phyloP scores from a whole-genome alignment of 2,888 invertebrate genomes.

The Synanthedon myopaeformis region DNA sequence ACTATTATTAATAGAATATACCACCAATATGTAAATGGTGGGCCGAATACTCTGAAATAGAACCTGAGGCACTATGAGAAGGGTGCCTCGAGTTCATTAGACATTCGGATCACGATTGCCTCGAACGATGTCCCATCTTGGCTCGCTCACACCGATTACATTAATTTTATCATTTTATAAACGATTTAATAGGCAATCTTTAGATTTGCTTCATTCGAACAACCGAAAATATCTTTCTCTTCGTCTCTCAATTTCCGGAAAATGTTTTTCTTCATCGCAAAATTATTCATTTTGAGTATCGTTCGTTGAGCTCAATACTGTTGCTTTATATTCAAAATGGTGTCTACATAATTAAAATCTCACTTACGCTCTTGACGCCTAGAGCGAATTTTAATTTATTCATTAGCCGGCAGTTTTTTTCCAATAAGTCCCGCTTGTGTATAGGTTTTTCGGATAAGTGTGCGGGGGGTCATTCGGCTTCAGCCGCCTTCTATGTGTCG shows the following conservation, averaged over 20 bases:
- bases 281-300: slow-evolving; percentile 13
- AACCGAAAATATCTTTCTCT: slow-evolving; percentile 15
- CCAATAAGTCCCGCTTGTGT: slow-evolving; percentile 21
- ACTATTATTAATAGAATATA: too few relatives aligned
- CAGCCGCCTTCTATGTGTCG: slow-evolving; percentile 53
- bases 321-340: slow-evolving; percentile 21
- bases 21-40: slow-evolving; percentile 55
- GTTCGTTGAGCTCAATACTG: slow-evolving; percentile 26
- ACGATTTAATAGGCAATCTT: slow-evolving; percentile 63
- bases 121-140: slow-evolving; percentile 64
- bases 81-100: slow-evolving; percentile 43
- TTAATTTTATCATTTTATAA: slow-evolving; percentile 68
- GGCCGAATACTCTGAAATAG: slow-evolving; percentile 31
- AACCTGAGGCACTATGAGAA: slow-evolving; percentile 24
- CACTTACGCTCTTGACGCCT: slow-evolving; percentile 24
- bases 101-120: slow-evolving; percentile 61
- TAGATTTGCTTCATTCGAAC: slow-evolving; percentile 44
- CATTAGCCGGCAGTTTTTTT: slow-evolving; percentile 33
- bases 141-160: slow-evolving; percentile 61
- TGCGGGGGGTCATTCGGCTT: slow-evolving; percentile 41
- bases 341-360: slow-evolving; percentile 22
- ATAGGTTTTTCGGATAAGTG: slow-evolving; percentile 22
- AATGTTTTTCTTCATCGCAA: slow-evolving; percentile 3
- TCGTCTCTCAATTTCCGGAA: slow-evolving; percentile 3
- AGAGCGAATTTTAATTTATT: slow-evolving; percentile 39